Evolutionary conservation across 2,797 vertebrate species (phyloP).

Genomic region (Pogonophryne albipinna): DNA sequence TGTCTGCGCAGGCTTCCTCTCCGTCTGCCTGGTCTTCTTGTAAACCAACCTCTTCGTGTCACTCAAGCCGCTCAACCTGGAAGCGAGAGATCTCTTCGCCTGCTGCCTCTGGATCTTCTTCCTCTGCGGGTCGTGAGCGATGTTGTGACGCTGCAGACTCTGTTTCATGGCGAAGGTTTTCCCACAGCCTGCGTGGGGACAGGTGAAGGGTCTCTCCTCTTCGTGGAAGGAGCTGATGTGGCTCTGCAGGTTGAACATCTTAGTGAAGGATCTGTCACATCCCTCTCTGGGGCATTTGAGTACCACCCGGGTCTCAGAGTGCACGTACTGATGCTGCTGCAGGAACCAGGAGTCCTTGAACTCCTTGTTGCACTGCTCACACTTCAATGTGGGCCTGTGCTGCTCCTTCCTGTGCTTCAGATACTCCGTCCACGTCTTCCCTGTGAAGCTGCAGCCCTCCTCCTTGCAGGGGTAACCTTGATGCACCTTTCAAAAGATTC

Average conservation of each 20-base stretch:
- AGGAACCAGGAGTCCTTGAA: constrained; percentile 89
- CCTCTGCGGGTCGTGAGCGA: constrained; percentile 89
- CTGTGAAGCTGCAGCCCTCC: constrained; percentile 86
- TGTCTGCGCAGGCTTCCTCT: neutral
- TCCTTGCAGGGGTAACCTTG: constrained; percentile 90
- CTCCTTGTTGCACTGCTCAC: constrained; percentile 86
- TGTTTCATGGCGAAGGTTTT: constrained; percentile 92
- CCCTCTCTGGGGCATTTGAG: constrained; percentile 86
- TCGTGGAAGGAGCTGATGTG: constrained; percentile 95
- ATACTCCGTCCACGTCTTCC: constrained; percentile 93
- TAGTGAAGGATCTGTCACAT: constrained; percentile 92
- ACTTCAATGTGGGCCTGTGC: constrained; percentile 82
- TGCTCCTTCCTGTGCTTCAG: constrained; percentile 85
- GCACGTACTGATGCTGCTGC: constrained; percentile 88
- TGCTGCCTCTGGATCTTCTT: constrained; percentile 78
- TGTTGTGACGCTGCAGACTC: constrained; percentile 89
- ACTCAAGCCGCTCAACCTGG: constrained; percentile 76
- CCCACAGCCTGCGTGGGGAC: constrained; percentile 85
- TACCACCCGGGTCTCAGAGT: constrained; percentile 82
- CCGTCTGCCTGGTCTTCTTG: neutral
- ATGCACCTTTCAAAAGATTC: constrained; percentile 73
- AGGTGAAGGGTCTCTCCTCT: constrained; percentile 84
- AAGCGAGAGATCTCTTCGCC: constrained; percentile 72
- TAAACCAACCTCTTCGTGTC: constrained; percentile 6
- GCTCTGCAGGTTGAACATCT: constrained; percentile 91